Evolutionary conservation across 2,888 invertebrate species (phyloP), one percentile per base, ranked within the genome.

Genomic region (Brachyptera risi): DNA sequence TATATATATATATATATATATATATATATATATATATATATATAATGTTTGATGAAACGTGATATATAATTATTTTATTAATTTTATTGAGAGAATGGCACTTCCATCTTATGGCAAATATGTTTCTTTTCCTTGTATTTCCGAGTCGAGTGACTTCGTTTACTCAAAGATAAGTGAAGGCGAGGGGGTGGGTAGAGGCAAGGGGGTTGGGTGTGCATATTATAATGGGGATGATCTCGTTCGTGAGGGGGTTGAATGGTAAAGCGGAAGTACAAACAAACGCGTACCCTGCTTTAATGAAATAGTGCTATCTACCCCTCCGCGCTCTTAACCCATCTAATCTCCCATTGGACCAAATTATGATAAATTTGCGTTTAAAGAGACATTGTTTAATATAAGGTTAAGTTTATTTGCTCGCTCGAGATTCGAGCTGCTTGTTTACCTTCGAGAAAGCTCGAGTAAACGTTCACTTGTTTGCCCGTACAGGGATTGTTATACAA

Each of bases 271-370:
- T 37, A 54, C 61, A 64, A 60, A 44, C 56, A 42, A 19, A 27
- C 44, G 54, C 15, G 5, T 40, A 1, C 54, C 9, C 44, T 19
- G 42, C 49, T 60, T 59, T 63, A 63, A 63, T 63, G 63, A 63
- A 63, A 63, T 60, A 63, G 54, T 61, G 42, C 26, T n/a, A n/a
- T n/a, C 47, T 50, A 58, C 62, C 38, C 57, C 44, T n/a, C 4
- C 40, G 4, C 5, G 7, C 17, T 15, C 31, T 7, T 7, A 5
- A 4, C 15, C 40, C 40, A 23, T 19, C 37, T 19, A 13, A 5
- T 9, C 21, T 37, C n/a, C 54, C 31, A 19, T 54, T 19, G 54
- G 54, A 54, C 54, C 40, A 58, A 58, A 61, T 62, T 59, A 62
- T 54, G 62, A 54, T 58, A 62, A 62, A 51, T 54, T 31, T 54